phyloP scores from a whole-genome alignment of 2,797 vertebrate species.

The Pipistrellus kuhlii region DNA sequence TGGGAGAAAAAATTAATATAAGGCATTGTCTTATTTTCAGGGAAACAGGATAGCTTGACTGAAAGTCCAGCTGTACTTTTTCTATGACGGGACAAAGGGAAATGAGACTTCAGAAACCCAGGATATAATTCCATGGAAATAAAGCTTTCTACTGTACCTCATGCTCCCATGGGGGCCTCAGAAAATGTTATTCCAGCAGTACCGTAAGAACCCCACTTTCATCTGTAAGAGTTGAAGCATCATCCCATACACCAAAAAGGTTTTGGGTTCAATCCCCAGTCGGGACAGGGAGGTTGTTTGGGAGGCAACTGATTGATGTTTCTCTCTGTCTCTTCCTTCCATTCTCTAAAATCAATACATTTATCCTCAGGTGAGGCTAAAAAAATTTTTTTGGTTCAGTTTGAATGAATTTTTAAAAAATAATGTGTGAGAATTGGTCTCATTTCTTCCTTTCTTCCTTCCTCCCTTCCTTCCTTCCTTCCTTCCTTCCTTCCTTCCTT shows the following conservation, averaged over 20 bases:
- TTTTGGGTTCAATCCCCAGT: too few relatives aligned
- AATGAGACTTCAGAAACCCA: neutral
- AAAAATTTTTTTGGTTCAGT: neutral
- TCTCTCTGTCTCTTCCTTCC: neutral
- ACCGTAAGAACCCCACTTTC: too few relatives aligned
- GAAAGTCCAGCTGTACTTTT: too few relatives aligned
- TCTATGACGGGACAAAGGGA: neutral
- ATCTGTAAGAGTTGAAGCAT: too few relatives aligned
- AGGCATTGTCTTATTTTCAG: too few relatives aligned
- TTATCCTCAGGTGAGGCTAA: neutral
- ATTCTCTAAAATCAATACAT: neutral
- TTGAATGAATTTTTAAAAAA: neutral
- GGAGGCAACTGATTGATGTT: neutral
- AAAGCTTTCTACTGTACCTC: neutral
- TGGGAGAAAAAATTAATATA: too few relatives aligned
- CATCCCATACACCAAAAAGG: too few relatives aligned
- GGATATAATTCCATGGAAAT: neutral
- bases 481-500: neutral
- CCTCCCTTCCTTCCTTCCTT: neutral
- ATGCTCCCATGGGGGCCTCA: neutral
- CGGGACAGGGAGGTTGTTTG: neutral
- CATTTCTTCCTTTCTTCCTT: neutral
- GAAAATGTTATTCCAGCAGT: neutral
- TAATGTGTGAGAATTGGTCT: neutral
- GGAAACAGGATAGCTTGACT: too few relatives aligned